These are phyloP conservation scores for Bombus affinis DNA, from an alignment of 1,140 invertebrate species.

Conservation along the genomic window DNA sequence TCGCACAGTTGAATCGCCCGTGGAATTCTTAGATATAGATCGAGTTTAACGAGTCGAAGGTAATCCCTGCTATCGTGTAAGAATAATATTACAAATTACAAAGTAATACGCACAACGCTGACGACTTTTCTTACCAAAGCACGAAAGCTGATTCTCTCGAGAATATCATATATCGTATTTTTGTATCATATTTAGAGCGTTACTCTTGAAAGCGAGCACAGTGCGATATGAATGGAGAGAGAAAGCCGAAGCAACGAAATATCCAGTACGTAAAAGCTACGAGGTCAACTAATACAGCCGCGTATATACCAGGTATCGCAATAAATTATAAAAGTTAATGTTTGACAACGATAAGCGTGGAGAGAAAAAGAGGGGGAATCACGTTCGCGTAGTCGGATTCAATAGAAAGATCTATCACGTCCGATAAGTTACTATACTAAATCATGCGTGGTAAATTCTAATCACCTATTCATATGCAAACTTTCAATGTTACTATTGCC, in stretches of 20 bases:
- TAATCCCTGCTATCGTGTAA: no score
- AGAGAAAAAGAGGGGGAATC: not conserved
- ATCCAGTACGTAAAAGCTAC: conserved; percentile 6
- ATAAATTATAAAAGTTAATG: conserved; percentile 33
- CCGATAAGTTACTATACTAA: conserved; percentile 25
- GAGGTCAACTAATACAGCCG: not conserved
- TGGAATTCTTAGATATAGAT: not conserved
- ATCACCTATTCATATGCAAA: conserved; percentile 43
- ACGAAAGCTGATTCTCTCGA: no score
- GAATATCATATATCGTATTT: no score
- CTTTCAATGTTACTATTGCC: conserved; percentile 9
- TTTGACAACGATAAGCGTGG: conserved; percentile 6
- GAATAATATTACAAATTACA: no score
- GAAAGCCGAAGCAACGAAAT: conserved; percentile 18
- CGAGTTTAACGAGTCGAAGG: no score
- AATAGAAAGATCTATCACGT: conserved; percentile 39
- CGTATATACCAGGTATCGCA: not conserved
- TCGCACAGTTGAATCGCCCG: no score
- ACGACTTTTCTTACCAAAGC: no score
- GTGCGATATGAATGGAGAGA: conserved; percentile 6
- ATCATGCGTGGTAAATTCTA: conserved; percentile 29
- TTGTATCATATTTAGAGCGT: not conserved
- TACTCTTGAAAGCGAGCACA: not conserved
- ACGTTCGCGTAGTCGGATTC: conserved; percentile 23
- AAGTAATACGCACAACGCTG: no score